These are phyloP conservation scores for Drosophila insularis DNA, from an alignment of 1,140 invertebrate species.

Conservation along the genomic window DNA sequence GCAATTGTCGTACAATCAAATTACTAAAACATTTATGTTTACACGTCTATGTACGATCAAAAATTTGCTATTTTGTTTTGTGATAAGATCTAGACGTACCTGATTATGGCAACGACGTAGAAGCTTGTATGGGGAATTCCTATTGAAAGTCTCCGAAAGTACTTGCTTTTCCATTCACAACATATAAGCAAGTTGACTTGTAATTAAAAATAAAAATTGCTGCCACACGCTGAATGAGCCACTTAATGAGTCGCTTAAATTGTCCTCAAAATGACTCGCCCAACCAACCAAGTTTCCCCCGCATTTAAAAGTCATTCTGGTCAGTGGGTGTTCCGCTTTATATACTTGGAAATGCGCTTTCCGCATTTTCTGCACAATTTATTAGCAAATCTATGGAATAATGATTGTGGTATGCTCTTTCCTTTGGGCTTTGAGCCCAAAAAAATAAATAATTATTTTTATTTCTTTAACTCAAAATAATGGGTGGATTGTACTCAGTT, in stretches of 20 bases:
- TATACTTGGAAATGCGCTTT: slow-evolving; percentile 13
- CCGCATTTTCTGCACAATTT: slow-evolving; percentile 4
- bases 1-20: background rate
- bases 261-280: slow-evolving; percentile 36
- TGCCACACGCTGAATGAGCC: slow-evolving; percentile 7
- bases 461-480: too few relatives aligned
- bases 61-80: background rate
- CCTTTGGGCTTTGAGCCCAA: too few relatives aligned
- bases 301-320: background rate
- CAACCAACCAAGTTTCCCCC: background rate
- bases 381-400: background rate
- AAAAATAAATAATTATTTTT: too few relatives aligned
- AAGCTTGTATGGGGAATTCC: background rate
- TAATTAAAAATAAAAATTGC: background rate
- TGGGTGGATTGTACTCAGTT: too few relatives aligned
- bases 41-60: too few relatives aligned
- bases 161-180: background rate
- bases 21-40: background rate
- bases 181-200: background rate
- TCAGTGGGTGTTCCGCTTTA: slow-evolving; percentile 3
- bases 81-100: background rate
- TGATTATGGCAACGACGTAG: background rate
- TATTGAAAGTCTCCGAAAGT: background rate
- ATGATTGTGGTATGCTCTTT: background rate
- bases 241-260: slow-evolving; percentile 46